Evolutionary conservation across 1,140 invertebrate genomes (phyloP).

Genomic region (Macrotrachela quadricornifera): DNA sequence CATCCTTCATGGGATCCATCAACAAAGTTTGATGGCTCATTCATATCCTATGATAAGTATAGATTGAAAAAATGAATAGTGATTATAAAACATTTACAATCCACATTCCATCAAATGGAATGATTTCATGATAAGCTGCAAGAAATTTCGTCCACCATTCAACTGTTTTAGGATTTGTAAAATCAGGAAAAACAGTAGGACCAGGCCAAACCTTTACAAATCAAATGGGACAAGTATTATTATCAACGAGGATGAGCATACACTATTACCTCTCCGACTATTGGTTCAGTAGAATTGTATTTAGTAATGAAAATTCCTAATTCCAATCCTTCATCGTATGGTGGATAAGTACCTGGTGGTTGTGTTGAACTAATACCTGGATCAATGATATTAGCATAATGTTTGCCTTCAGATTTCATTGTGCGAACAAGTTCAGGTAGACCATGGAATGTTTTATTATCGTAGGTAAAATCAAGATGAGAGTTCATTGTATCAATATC

Average conservation of each 20-base stretch:
- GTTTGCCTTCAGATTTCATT: conserved; percentile 18
- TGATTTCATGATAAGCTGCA: conserved; percentile 38
- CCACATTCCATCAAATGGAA: conserved; percentile 46
- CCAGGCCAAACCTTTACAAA: conserved; percentile 46
- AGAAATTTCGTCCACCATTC: conserved; percentile 46
- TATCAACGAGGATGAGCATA: too few relatives aligned
- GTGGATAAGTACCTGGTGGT: conserved; percentile 12
- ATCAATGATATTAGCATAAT: conserved; percentile 24
- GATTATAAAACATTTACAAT: conserved; percentile 42
- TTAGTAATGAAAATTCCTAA: conserved; percentile 45
- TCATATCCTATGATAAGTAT: conserved; percentile 38
- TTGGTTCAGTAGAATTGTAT: conserved; percentile 13
- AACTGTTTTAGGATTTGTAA: conserved; percentile 50
- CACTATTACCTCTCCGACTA: conserved; percentile 44
- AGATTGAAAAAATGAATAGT: background rate
- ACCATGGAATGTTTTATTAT: conserved; percentile 14
- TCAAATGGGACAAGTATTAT: too few relatives aligned
- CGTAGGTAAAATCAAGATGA: conserved; percentile 20
- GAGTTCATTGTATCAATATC: conserved; percentile 27
- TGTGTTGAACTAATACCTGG: conserved; percentile 22
- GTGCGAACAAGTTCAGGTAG: conserved; percentile 17
- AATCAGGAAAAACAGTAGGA: conserved; percentile 57
- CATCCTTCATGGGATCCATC: conserved; percentile 38
- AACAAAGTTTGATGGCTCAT: conserved; percentile 62
- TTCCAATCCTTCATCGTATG: conserved; percentile 30